Conservation (phyloP, 92 coral and sea anemone species). For the Zoanthus sansibaricus region DNA sequence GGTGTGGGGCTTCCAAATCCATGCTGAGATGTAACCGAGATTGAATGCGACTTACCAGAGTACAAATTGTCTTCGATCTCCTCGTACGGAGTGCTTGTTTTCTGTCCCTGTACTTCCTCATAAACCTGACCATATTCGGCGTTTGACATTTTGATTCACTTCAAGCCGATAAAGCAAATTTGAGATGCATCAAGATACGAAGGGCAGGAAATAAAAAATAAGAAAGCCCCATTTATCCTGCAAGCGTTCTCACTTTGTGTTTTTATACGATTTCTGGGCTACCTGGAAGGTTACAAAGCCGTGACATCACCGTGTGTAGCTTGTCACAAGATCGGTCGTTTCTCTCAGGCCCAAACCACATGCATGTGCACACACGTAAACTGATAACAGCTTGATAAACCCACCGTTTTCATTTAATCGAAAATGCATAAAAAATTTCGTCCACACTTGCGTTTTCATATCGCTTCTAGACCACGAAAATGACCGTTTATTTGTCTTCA, state of each 20-base stretch:
- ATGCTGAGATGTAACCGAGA: not conserved
- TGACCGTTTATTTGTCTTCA: no score
- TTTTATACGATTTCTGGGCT: not conserved
- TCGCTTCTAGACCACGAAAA: no score
- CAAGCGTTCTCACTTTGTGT: not conserved
- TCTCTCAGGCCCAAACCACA: no score
- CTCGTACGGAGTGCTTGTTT: not conserved
- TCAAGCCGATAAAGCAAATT: not conserved
- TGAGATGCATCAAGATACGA: not conserved
- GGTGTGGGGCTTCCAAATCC: conserved; percentile 26
- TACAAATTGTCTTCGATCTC: conserved; percentile 10
- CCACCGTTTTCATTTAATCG: no score
- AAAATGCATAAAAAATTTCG: no score
- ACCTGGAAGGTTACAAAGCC: conserved; percentile 4
- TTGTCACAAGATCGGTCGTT: no score
- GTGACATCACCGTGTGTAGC: not conserved
- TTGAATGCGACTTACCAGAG: not conserved
- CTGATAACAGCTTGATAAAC: no score
- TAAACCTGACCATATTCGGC: conserved; percentile 35
- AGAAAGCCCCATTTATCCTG: not conserved
- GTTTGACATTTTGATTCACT: conserved; percentile 22
- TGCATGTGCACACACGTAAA: no score
- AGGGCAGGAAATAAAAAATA: not conserved
- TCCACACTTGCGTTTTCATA: no score
- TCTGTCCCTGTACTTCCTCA: conserved; percentile 34